Conservation (phyloP, 1,140 invertebrate species). For the Drosophila parabipectinata region DNA sequence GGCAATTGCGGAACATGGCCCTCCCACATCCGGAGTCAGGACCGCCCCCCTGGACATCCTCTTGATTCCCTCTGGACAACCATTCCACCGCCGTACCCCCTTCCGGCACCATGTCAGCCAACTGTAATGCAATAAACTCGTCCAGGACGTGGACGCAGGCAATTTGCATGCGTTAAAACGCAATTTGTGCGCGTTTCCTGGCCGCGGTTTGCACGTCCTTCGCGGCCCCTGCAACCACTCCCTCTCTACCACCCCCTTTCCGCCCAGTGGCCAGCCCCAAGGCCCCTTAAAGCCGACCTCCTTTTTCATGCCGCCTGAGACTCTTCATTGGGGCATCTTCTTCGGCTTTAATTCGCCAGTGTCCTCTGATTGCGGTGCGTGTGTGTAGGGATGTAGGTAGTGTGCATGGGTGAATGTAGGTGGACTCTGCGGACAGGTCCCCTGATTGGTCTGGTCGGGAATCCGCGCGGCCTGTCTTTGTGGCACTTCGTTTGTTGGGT, state of each 20-base stretch:
- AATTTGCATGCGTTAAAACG: slow-evolving; percentile 83
- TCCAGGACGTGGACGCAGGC: slow-evolving; percentile 58
- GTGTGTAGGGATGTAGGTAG: background rate
- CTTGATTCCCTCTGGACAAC: background rate
- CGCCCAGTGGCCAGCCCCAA: background rate
- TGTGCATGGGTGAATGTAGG: background rate
- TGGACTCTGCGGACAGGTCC: slow-evolving; percentile 32
- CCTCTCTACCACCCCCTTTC: background rate
- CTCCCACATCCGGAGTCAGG: background rate
- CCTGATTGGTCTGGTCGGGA: slow-evolving; percentile 63
- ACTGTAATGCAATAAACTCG: slow-evolving; percentile 72
- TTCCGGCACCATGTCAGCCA: slow-evolving; percentile 8
- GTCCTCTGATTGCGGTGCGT: slow-evolving; percentile 16
- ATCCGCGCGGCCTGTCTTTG: slow-evolving; percentile 35
- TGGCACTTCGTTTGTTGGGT: slow-evolving; percentile 63
- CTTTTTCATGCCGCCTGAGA: slow-evolving; percentile 26
- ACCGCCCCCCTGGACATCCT: background rate
- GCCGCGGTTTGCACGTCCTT: slow-evolving; percentile 48
- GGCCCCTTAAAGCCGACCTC: background rate
- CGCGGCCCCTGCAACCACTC: background rate
- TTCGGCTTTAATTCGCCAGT: slow-evolving; percentile 30
- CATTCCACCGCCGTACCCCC: background rate
- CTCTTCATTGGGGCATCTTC: slow-evolving; percentile 20
- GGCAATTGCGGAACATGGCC: slow-evolving; percentile 57
- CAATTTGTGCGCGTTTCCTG: slow-evolving; percentile 79